phyloP scores from a whole-genome alignment of 2,888 invertebrate genomes.

The Andricus quercusramuli region DNA sequence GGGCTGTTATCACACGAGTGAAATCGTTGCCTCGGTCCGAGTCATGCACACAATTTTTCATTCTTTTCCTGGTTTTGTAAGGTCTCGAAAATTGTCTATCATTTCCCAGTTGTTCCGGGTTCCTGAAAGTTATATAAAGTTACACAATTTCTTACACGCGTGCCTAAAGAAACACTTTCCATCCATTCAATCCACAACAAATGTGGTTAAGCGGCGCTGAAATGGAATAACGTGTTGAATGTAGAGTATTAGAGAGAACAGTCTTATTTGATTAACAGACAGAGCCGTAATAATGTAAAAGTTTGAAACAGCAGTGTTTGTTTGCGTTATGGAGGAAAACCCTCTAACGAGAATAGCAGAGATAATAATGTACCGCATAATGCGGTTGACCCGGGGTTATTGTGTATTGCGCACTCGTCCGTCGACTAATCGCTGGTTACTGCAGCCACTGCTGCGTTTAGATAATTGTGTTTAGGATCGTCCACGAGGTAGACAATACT shows the following conservation, averaged over 20 bases:
- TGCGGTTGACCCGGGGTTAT: conserved; percentile 40
- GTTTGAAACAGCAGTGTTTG: conserved; percentile 11
- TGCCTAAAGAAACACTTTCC: too few species aligned
- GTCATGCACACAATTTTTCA: too few species aligned
- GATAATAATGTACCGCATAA: conserved; percentile 41
- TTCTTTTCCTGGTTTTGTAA: too few species aligned
- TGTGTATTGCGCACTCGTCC: conserved; percentile 40
- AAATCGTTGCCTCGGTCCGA: too few species aligned
- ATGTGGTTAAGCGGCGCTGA: too few species aligned
- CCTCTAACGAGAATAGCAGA: conserved; percentile 36
- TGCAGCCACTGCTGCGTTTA: conserved; percentile 46
- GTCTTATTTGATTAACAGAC: neutral
- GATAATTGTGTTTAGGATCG: conserved; percentile 48
- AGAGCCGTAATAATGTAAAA: conserved; percentile 1
- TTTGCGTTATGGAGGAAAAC: neutral
- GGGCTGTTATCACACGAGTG: too few species aligned
- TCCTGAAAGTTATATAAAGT: too few species aligned
- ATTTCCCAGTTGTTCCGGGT: too few species aligned
- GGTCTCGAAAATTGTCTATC: too few species aligned
- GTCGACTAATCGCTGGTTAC: conserved; percentile 54
- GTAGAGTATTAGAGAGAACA: neutral
- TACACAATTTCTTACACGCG: too few species aligned
- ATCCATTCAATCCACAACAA: too few species aligned
- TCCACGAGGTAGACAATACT: conserved; percentile 48
- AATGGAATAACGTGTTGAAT: too few species aligned